Base-by-base conservation (phyloP, 2,113 vertebrate genomes). In the Otolemur garnettii region DNA sequence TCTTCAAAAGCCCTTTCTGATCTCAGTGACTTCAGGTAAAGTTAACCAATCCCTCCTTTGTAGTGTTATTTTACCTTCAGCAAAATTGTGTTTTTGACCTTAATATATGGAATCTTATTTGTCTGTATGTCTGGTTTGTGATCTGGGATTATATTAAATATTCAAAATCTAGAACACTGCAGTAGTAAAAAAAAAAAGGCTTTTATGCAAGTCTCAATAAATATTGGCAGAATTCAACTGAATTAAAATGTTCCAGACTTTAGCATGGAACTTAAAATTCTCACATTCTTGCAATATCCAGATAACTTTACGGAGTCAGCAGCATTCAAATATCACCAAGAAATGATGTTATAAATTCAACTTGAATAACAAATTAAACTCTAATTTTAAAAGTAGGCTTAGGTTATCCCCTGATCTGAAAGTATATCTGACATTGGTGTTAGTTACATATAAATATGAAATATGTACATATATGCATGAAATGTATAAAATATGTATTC, bases 71-170 rank as follows among this genome's bases (percentile, higher is more conserved):
- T 90, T 94, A 22, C 60, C 35, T 42, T 57, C 59, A 82, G 35
- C 14, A 53, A 84, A 90, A 87, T 62, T 93, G 8, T 71, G 7
- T 89, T 94, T 22, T 88, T 92, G 55, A 75, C 15, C 24, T 96
- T 8, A 74, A 59, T 55, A 30, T 8, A 19, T 42, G 7, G 17
- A 62, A 28, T 2, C 33, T 57, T 59, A 22, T 45, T 35, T 66
- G 12, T 84, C 55, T 30, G 4, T 7, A 90, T 13, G 1, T 72
- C 2, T 55, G 22, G 4, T 69, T 80, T 81, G 9, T 57, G 42
- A 77, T 9, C 28, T 38, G 18, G 10, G 13, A 35, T 38, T 13
- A 14, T 60, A 30, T 1, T 45, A 10, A n/a, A 19, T 28, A 21
- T 28, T 85, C 45, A 78, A 83, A 79, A 66, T 7, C 15, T 59